These are phyloP conservation scores for Colostygia pectinataria DNA, from an alignment of 2,888 invertebrate genomes.

Conservation along the genomic window DNA sequence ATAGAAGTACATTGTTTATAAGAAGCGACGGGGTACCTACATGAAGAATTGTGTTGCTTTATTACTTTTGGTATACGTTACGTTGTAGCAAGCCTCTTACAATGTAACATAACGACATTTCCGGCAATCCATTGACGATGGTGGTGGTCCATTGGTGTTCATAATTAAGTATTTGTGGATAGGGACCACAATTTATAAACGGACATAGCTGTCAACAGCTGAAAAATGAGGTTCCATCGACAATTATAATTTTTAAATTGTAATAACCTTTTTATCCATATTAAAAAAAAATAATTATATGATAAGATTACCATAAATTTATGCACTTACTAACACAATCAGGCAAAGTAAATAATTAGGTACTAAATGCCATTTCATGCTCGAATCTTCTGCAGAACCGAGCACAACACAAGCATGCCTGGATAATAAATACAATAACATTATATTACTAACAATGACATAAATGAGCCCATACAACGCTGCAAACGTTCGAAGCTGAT, in stretches of 20 bases:
- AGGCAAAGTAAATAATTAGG: neutral
- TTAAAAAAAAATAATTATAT: too few species aligned
- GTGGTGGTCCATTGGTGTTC: too few species aligned
- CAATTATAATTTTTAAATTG: too few species aligned
- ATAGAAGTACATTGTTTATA: constrained; percentile 3
- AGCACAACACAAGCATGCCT: neutral
- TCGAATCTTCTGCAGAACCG: neutral
- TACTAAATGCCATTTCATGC: constrained; percentile 7
- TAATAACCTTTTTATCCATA: too few species aligned
- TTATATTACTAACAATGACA: neutral
- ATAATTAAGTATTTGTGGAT: neutral
- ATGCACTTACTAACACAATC: constrained; percentile 2
- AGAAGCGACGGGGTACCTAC: too few species aligned
- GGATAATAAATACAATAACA: neutral
- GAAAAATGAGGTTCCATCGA: neutral
- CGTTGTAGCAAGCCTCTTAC: neutral
- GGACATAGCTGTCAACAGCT: constrained; percentile 2
- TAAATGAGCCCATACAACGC: constrained; percentile 3
- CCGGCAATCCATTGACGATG: neutral
- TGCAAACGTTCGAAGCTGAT: neutral
- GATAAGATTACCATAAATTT: constrained; percentile 8
- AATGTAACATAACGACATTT: neutral
- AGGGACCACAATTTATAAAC: neutral
- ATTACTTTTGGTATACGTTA: neutral
- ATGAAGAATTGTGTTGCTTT: too few species aligned